Conservation (phyloP, 2,797 vertebrate genomes). For the Tragopan temminckii region DNA sequence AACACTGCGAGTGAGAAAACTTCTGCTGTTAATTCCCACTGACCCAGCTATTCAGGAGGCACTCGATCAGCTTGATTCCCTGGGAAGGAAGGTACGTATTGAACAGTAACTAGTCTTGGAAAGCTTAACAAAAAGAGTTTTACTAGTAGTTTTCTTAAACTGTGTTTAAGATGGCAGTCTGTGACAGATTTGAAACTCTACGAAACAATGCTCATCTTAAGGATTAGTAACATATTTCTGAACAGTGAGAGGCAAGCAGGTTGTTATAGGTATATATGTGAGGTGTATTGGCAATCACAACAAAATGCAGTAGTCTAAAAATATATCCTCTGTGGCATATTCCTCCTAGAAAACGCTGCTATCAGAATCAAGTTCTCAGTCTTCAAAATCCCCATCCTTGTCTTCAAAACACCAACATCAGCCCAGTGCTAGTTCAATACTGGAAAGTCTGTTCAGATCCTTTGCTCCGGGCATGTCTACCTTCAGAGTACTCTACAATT, state of each 20-base stretch:
- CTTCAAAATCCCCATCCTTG: conserved; percentile 95
- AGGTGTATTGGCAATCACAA: neutral
- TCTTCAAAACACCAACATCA: conserved; percentile 97
- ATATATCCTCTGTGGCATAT: conserved; percentile 1
- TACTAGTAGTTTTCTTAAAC: neutral
- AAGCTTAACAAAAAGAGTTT: neutral
- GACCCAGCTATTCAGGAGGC: conserved; percentile 99
- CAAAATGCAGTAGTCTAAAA: neutral
- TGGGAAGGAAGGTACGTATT: conserved; percentile 85
- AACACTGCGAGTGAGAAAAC: conserved; percentile 95
- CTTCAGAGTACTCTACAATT: conserved; percentile 97
- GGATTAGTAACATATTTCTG: neutral
- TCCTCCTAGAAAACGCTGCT: conserved; percentile 92
- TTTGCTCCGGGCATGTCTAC: conserved; percentile 99
- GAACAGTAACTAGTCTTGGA: neutral
- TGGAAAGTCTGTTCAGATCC: conserved; percentile 96
- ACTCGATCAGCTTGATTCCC: conserved; percentile 89
- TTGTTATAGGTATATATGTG: neutral
- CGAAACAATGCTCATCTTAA: neutral
- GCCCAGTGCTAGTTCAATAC: conserved; percentile 94
- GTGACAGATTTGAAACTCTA: neutral
- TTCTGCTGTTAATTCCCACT: conserved; percentile 96
- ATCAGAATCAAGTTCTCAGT: conserved; percentile 89
- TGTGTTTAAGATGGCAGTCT: neutral
- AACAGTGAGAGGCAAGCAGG: neutral